phyloP scores from a whole-genome alignment of 2,888 invertebrate species.

The Watsonalla cultraria region DNA sequence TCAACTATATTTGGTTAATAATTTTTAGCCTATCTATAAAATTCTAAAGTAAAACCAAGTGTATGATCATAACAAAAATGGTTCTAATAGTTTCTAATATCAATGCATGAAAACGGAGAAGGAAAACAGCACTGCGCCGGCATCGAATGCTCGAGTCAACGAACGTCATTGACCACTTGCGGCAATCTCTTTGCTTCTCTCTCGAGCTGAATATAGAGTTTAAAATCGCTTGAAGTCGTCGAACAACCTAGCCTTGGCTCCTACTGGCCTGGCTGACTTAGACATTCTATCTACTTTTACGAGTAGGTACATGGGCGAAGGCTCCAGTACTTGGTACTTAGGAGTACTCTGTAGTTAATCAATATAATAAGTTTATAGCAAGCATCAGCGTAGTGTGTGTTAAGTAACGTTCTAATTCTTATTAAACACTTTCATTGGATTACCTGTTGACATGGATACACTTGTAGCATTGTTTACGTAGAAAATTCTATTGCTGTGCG shows the following conservation, averaged over 20 bases:
- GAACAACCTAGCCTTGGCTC: conserved; percentile 75
- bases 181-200: conserved; percentile 35
- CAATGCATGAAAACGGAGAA: conserved; percentile 76
- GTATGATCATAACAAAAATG: conserved; percentile 41
- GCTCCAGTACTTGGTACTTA: conserved; percentile 61
- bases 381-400: conserved; percentile 31
- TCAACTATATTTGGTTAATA: neutral
- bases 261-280: conserved; percentile 78
- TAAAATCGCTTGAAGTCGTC: conserved; percentile 28
- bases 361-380: conserved; percentile 49
- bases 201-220: conserved; percentile 30
- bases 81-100: conserved; percentile 70
- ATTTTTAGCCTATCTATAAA: neutral
- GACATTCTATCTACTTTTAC: conserved; percentile 80
- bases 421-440: conserved; percentile 50
- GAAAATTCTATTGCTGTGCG: conserved; percentile 5
- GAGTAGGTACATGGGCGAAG: conserved; percentile 66
- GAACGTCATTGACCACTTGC: conserved; percentile 70
- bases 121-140: conserved; percentile 76
- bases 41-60: conserved; percentile 13
- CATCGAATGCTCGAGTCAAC: conserved; percentile 76
- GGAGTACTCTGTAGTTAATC: conserved; percentile 45
- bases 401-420: conserved; percentile 54
- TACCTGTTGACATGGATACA: conserved; percentile 15
- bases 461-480: conserved; percentile 5